Evolutionary conservation across 2,888 invertebrate genomes (phyloP), one percentile per base, ranked within the genome.

Genomic region (Athalia circularis): DNA sequence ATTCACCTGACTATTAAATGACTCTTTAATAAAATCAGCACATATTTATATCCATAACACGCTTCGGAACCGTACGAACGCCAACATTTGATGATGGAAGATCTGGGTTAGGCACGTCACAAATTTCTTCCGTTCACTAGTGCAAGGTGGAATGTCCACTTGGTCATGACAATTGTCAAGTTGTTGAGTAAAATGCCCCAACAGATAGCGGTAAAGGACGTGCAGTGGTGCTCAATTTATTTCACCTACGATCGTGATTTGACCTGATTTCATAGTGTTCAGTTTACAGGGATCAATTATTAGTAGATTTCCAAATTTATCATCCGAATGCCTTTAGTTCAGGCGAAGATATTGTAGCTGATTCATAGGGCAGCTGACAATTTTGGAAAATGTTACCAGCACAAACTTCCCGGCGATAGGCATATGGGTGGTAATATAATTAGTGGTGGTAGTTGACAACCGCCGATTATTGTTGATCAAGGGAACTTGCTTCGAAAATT

Each of bases 91-190:
- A 77, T 77, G 77, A 68, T 78, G 79, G 80, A 81, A 82, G 82
- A 84, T 84, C 83, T 84, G 84, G 84, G 86, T 86, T 85, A 85
- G 48, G 86, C 84, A 88, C 87, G 86, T 88, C 87, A 88, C 87
- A 79, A 83, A 86, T 83, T 86, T 86, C 85, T 82, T 81, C 82
- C 65, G 57, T 79, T 79, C 57, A 79, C 65, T 75, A 3, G 29
- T 8, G 48, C 11, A 62, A 64, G 75, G 62, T 62, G 62, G 75
- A 45, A 75, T 75, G 52, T 62, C 52, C 62, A 48, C 29, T 29
- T 29, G 29, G 29, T 29, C 54, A 52, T 64, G 62, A 75, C 62
- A 75, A 75, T 75, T 75, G 75, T 75, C 75, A 75, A 52, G 47
- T 6, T 75, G 75, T 61, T 64, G 47, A n/a, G 43, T 5, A 13